Evolutionary conservation across 2,113 vertebrate species (phyloP), one percentile per base, ranked within the genome.

Genomic region (Phrynocephalus versicolor): DNA sequence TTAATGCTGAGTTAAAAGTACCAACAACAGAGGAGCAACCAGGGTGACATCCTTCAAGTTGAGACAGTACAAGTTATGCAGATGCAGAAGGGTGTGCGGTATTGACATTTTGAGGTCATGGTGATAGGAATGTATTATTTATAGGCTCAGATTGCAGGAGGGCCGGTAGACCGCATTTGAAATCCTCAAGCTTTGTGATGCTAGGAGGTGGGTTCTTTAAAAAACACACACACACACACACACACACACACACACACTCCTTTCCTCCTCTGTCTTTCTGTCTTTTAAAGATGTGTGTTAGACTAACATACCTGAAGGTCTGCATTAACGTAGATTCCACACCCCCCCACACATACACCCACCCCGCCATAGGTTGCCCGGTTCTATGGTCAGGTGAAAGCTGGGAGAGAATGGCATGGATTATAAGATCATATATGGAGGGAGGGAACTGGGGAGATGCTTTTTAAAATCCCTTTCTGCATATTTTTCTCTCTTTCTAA

Each of bases 121-220:
- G 92, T 94, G 94, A 95, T 94, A 93, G 93, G 92, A 92, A 95
- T 95, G 94, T 94, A 94, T 94, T 95, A 95, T 95, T 95, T 95
- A 95, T 94, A 93, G 93, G 93, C 89, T 75, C 55, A 83, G 64
- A 82, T 94, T 94, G 91, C 80, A 78, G 90, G 87, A 92, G 93
- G 45, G 91, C 94, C 35, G 55, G 91, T 90, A 94, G 93, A 93
- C 88, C 88, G 86, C 88, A 83, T 86, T 89, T 92, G 84, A 84
- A 91, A 92, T 85, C 88, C 84, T 77, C 58, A 69, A 89, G 9
- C 0, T 93, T 82, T 86, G 86, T 72, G 88, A 65, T 91, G 88
- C 2, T 82, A 69, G 90, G 83, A 83, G 81, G 89, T 82, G 87
- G n/a, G n/a, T n/a, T n/a, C n/a, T n/a, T n/a, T n/a, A n/a, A n/a